These are phyloP conservation scores for Nebria ingens DNA, from an alignment of 1,140 invertebrate genomes.

Conservation along the genomic window DNA sequence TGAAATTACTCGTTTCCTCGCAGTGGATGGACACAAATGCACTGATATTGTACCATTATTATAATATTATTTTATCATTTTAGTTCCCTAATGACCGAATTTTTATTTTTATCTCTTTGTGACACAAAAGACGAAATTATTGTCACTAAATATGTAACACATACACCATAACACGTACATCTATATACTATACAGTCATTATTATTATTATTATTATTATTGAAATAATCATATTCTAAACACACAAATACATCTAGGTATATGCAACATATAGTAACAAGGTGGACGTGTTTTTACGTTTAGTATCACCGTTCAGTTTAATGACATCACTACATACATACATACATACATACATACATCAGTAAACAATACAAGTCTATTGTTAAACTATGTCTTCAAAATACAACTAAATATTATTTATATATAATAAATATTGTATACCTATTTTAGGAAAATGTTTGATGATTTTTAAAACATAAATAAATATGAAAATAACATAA, in stretches of 20 bases:
- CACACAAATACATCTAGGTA: neutral
- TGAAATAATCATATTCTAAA: neutral
- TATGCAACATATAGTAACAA: neutral
- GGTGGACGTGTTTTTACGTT: too few relatives aligned
- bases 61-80: neutral
- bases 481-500: too few relatives aligned
- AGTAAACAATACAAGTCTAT: too few relatives aligned
- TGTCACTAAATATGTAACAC: neutral
- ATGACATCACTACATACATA: neutral
- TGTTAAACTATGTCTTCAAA: too few relatives aligned
- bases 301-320: too few relatives aligned
- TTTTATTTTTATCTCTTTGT: neutral
- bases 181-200: neutral
- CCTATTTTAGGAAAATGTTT: too few relatives aligned
- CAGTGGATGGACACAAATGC: too few relatives aligned
- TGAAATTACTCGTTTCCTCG: too few relatives aligned
- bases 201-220: neutral
- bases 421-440: too few relatives aligned
- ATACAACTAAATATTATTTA: too few relatives aligned
- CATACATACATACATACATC: conserved; percentile 1
- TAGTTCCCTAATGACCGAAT: neutral
- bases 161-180: neutral
- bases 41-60: too few relatives aligned
- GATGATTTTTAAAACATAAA: too few relatives aligned
- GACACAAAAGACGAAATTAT: neutral